A percentile compares a stretch with the other conserved stretches of the same genome.
Evolutionary conservation across 2,113 vertebrate species (phyloP).

Genomic region (Aspiorhynchus laticeps): DNA sequence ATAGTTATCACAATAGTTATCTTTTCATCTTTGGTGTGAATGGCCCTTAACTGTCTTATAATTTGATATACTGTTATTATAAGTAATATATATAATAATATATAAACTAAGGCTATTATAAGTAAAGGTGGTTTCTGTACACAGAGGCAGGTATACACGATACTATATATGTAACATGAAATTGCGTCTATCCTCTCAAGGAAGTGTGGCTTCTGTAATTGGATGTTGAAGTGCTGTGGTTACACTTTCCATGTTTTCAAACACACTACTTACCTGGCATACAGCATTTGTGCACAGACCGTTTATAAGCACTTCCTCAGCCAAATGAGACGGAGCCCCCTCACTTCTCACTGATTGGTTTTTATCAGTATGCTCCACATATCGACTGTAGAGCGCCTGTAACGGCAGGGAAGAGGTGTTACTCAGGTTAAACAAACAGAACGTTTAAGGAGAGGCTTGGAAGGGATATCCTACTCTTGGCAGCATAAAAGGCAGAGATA

Average conservation of each 20-base stretch:
- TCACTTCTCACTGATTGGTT: constrained; percentile 48
- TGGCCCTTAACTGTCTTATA: background rate
- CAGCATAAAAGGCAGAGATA: constrained; percentile 24
- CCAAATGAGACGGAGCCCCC: constrained; percentile 55
- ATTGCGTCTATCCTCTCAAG: background rate
- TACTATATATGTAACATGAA: background rate
- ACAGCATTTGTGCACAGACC: constrained; percentile 36
- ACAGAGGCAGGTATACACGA: background rate
- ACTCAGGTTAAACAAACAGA: constrained; percentile 46
- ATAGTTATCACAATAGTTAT: background rate
- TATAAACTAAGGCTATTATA: background rate
- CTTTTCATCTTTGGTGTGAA: too few relatives aligned
- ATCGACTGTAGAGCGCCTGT: constrained; percentile 35
- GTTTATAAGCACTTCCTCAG: constrained; percentile 46
- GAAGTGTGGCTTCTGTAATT: background rate
- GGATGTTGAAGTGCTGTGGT: background rate
- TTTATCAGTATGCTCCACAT: constrained; percentile 41
- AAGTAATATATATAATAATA: too few relatives aligned
- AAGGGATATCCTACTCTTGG: constrained; percentile 32
- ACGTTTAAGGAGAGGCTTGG: constrained; percentile 32
- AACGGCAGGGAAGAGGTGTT: constrained; percentile 41
- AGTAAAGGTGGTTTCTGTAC: background rate
- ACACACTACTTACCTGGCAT: constrained; percentile 61
- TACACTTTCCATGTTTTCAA: constrained; percentile 21
- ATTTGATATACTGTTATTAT: background rate